Base-by-base conservation (phyloP, 2,797 vertebrate genomes). In the Chloroceryle inda region DNA sequence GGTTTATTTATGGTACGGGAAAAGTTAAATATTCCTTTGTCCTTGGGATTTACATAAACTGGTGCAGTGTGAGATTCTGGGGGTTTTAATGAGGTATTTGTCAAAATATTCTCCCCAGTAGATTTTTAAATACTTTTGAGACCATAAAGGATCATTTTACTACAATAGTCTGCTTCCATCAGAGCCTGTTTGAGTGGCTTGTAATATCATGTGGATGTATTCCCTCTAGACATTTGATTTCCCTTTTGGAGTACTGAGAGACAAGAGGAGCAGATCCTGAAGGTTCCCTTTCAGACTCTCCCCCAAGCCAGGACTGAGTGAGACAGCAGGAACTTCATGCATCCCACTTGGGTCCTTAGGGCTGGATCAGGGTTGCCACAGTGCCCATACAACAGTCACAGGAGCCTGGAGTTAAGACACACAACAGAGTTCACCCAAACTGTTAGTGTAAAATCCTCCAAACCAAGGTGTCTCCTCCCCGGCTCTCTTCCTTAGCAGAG, bases 1-100 rank as follows among this genome's bases (percentile, higher is more conserved):
- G 92, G 86, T 97, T 97, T 97, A 97, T 97, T 97, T 96, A 97
- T 94, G 94, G 94, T 95, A 96, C 2, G 89, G 93, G 88, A 96
- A 96, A 97, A 96, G 91, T 95, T 96, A 96, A 94, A 97, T 96
- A 97, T 96, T 96, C 81, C 73, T 97, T 97, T 97, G 96, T 97
- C 91, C 92, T 94, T 94, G 75, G 92, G 92, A 97, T 97, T 97
- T 96, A 94, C 87, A 96, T 94, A 96, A 96, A 97, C 78, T 95
- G 59, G 84, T 92, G 76, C 85, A 82, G 52, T 89, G 76, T 88
- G 76, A 97, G 94, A 95, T 97, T 97, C 92, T 72, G 37, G 59
- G 56, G 42, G 31, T 40, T 92, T 94, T 95, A 95, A 97, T 94
- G 87, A 96, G 87, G 42, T 91, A 80, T 91, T 96, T 96, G 93